These are phyloP conservation scores for Mesorhabditis belari DNA, from an alignment of 2,888 invertebrate species.

Conservation along the genomic window DNA sequence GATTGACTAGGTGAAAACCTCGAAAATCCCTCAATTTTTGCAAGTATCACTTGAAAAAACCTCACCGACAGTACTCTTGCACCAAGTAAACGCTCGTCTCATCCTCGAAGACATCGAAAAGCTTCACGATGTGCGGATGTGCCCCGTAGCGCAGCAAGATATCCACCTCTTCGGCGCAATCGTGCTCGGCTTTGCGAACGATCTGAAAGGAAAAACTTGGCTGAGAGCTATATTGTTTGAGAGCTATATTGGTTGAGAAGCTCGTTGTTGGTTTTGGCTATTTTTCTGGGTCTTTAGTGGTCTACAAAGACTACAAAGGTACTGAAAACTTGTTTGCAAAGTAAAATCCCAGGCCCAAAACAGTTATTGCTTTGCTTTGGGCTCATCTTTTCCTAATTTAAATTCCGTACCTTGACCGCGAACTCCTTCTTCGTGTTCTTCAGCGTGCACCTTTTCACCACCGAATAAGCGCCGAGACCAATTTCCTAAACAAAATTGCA, in stretches of 20 bases:
- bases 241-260: too few relatives aligned
- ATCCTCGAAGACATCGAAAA: constrained; percentile 77
- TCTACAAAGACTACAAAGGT: too few relatives aligned
- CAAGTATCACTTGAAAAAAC: constrained; percentile 88
- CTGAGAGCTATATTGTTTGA: background rate
- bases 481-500: constrained; percentile 63
- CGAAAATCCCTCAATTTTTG: too few relatives aligned
- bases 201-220: constrained; percentile 60
- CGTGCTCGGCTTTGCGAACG: constrained; percentile 81
- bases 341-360: too few relatives aligned
- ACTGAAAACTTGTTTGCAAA: too few relatives aligned
- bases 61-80: constrained; percentile 83
- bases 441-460: constrained; percentile 84
- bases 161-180: constrained; percentile 94
- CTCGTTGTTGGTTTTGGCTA: too few relatives aligned
- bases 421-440: constrained; percentile 78
- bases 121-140: constrained; percentile 39
- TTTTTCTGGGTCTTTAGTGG: too few relatives aligned
- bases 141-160: constrained; percentile 69
- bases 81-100: constrained; percentile 80
- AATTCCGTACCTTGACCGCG: constrained; percentile 87
- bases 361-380: too few relatives aligned
- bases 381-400: too few relatives aligned
- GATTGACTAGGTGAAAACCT: too few relatives aligned
- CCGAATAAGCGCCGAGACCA: constrained; percentile 87